Evolutionary conservation across 2,888 invertebrate genomes (phyloP), one percentile per base, ranked within the genome.

Genomic region (Ommatoiulus sabulosus): DNA sequence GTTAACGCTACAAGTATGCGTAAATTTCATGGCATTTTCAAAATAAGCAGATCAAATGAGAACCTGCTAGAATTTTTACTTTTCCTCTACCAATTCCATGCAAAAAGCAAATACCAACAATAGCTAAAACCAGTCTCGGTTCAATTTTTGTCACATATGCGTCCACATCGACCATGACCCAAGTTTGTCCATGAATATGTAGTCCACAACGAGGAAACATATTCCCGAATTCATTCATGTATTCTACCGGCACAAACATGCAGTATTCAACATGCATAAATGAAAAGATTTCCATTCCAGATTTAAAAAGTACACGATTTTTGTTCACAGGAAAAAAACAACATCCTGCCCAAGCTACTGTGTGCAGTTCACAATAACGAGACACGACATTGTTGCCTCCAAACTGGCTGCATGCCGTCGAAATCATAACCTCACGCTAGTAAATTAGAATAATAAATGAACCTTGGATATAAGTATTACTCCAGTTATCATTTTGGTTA

Each of bases 191-290:
- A 63, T 63, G 63, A 63, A 63, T 63, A 63, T 63, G 17, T 63
- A 63, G 63, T 63, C 63, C 63, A n/a, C 63, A 20, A 63, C 63
- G 63, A 63, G 63, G 63, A 63, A n/a, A 63, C n/a, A 63, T 63
- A n/a, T 12, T 52, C 63, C n/a, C 3, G 63, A 63, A 63, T 63
- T 63, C 63, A 63, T 63, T 63, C 63, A 63, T 63, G n/a, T 63
- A 63, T 63, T 63, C 63, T n/a, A 63, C 63, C n/a, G 63, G 63
- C 7, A 63, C n/a, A n/a, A 3, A 63, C 12, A n/a, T 52, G 12
- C 52, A 52, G 52, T 12, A 46, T 46, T 46, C 46, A 46, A 8
- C 8, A 46, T 46, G 52, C 52, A 52, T 52, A 10, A 6, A 63
- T 63, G 63, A 63, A 63, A 63, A 63, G 63, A 63, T 63, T 63